phyloP scores from a whole-genome alignment of 2,888 invertebrate genomes.

The Leptinotarsa peninsularis region DNA sequence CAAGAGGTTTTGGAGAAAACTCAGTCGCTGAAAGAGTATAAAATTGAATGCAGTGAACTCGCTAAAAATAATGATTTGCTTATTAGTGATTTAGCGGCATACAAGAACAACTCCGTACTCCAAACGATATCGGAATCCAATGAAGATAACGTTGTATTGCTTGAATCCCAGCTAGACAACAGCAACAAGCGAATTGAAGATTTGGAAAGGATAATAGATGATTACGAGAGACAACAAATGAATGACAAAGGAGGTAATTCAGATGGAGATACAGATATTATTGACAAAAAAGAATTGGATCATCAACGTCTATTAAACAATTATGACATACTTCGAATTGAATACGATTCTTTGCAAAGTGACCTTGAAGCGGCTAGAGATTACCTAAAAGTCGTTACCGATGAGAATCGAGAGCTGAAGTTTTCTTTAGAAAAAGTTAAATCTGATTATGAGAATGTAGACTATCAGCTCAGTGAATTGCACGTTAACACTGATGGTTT shows the following conservation, averaged over 20 bases:
- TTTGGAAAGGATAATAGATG: slow-evolving; percentile 61
- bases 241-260: slow-evolving; percentile 15
- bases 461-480: slow-evolving; percentile 64
- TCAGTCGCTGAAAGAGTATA: slow-evolving; percentile 67
- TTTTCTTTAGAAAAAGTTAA: slow-evolving; percentile 66
- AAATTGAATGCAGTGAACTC: slow-evolving; percentile 74
- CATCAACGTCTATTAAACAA: slow-evolving; percentile 57
- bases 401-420: slow-evolving; percentile 61
- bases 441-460: slow-evolving; percentile 62
- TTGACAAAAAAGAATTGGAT: slow-evolving; percentile 45
- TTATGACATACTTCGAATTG: slow-evolving; percentile 50
- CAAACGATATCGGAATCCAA: slow-evolving; percentile 80
- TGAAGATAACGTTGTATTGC: slow-evolving; percentile 75
- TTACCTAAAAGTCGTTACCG: slow-evolving; percentile 65
- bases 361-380: slow-evolving; percentile 68
- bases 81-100: slow-evolving; percentile 74
- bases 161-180: slow-evolving; percentile 75
- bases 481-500: slow-evolving; percentile 67
- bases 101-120: slow-evolving; percentile 74
- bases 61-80: slow-evolving; percentile 79
- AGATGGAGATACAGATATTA: slow-evolving; percentile 28
- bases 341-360: slow-evolving; percentile 45
- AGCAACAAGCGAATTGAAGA: slow-evolving; percentile 61
- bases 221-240: slow-evolving; percentile 36
- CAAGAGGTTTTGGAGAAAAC: slow-evolving; percentile 61